Conservation (phyloP, 2,888 invertebrate species). For the Notocelia uddmanniana region DNA sequence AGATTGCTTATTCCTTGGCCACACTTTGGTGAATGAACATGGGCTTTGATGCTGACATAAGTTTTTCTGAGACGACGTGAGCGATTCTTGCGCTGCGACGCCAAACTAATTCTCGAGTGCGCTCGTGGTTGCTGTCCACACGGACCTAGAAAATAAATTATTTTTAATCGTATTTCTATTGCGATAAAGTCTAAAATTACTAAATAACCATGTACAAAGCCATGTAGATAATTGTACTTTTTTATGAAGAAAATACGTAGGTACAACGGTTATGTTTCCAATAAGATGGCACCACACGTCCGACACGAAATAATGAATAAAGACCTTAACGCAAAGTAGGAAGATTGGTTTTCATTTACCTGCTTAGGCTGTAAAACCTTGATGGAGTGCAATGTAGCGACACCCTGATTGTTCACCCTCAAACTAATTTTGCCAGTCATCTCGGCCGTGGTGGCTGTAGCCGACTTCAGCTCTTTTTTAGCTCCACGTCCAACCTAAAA, state of each 20-base stretch:
- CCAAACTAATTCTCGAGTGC: slow-evolving; percentile 94
- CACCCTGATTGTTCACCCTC: slow-evolving; percentile 91
- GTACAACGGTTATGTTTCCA: too few relatives aligned
- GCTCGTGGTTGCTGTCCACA: slow-evolving; percentile 94
- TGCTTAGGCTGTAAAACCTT: slow-evolving; percentile 95
- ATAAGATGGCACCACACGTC: too few relatives aligned
- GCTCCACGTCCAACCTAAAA: slow-evolving; percentile 90
- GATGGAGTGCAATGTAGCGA: slow-evolving; percentile 93
- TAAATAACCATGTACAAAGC: too few relatives aligned
- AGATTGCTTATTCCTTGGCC: slow-evolving; percentile 56
- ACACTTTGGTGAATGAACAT: slow-evolving; percentile 73
- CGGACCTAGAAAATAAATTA: slow-evolving; percentile 87
- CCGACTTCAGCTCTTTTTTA: slow-evolving; percentile 93
- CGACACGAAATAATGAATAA: not conserved
- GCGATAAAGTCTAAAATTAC: not conserved
- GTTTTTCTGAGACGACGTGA: slow-evolving; percentile 92
- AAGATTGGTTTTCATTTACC: slow-evolving; percentile 75
- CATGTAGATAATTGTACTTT: too few relatives aligned
- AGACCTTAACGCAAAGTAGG: not conserved
- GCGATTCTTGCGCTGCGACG: slow-evolving; percentile 93
- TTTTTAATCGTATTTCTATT: slow-evolving; percentile 25
- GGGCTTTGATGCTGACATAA: slow-evolving; percentile 84
- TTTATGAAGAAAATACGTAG: too few relatives aligned
- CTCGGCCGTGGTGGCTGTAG: slow-evolving; percentile 94
- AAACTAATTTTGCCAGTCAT: slow-evolving; percentile 93